These are phyloP conservation scores for Hyposmocoma kahamanoa DNA, from an alignment of 1,140 invertebrate genomes.

Conservation along the genomic window DNA sequence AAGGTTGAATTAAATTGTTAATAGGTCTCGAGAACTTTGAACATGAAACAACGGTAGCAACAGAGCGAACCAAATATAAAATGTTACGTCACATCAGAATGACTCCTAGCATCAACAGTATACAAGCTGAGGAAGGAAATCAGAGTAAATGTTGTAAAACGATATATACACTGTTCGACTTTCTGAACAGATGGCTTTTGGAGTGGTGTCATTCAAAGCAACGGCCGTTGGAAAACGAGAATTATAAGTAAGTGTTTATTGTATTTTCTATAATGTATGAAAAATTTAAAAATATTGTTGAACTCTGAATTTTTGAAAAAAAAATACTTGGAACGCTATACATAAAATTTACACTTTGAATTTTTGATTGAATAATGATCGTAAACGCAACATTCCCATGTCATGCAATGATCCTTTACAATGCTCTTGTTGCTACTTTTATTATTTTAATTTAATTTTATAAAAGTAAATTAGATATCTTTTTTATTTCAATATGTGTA, in stretches of 20 bases:
- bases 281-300: too few relatives aligned
- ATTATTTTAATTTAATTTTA: too few relatives aligned
- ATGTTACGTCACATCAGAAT: slow-evolving; percentile 50
- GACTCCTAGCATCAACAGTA: slow-evolving; percentile 48
- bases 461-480: too few relatives aligned
- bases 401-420: too few relatives aligned
- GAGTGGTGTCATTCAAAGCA: slow-evolving; percentile 74
- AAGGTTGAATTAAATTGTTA: slow-evolving; percentile 12
- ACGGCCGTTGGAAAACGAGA: slow-evolving; percentile 51
- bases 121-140: slow-evolving; percentile 55
- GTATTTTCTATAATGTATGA: too few relatives aligned
- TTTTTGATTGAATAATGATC: too few relatives aligned
- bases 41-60: slow-evolving; percentile 15
- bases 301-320: too few relatives aligned
- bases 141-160: slow-evolving; percentile 77
- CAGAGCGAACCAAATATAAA: slow-evolving; percentile 45
- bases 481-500: too few relatives aligned
- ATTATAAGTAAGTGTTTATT: slow-evolving; percentile 66
- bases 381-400: too few relatives aligned
- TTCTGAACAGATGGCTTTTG: slow-evolving; percentile 81
- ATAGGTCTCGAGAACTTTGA: slow-evolving; percentile 36
- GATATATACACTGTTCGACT: slow-evolving; percentile 81
- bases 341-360: too few relatives aligned
- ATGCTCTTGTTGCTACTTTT: too few relatives aligned
- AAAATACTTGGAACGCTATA: too few relatives aligned